These are phyloP conservation scores for Neodontobutis hainanensis DNA, from an alignment of 2,113 vertebrate species.

Conservation along the genomic window DNA sequence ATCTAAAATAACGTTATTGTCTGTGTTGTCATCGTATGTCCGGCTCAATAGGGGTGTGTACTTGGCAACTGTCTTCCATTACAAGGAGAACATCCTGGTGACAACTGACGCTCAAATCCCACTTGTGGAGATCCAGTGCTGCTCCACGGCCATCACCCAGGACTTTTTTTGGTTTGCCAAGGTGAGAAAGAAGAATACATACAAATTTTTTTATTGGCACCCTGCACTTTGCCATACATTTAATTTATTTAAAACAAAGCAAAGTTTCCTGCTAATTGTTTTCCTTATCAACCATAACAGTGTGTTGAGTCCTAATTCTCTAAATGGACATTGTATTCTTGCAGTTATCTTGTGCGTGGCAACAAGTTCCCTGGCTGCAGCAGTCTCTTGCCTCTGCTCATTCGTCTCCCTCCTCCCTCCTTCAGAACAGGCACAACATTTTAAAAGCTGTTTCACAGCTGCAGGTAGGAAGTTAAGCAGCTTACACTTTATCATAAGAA, in stretches of 20 bases:
- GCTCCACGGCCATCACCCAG: constrained; percentile 76
- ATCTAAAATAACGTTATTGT: neutral
- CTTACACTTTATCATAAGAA: constrained; percentile 37
- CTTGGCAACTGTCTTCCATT: constrained; percentile 77
- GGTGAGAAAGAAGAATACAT: constrained; percentile 51
- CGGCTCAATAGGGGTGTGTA: constrained; percentile 74
- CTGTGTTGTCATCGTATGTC: neutral
- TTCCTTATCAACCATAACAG: neutral
- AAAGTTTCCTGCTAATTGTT: neutral
- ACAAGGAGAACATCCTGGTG: constrained; percentile 79
- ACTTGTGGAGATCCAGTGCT: constrained; percentile 81
- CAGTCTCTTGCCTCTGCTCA: constrained; percentile 74
- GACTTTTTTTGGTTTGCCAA: constrained; percentile 82
- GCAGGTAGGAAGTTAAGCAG: constrained; percentile 72
- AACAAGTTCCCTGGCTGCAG: constrained; percentile 79
- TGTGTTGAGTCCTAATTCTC: neutral
- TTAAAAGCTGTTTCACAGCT: constrained; percentile 78
- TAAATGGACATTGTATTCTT: neutral
- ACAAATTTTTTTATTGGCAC: neutral
- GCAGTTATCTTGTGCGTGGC: constrained; percentile 81
- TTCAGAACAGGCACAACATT: constrained; percentile 81
- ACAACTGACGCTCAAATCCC: constrained; percentile 81
- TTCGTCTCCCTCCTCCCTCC: constrained; percentile 79
- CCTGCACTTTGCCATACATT: neutral
- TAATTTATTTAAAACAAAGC: neutral